Base-by-base conservation (phyloP, 2,797 vertebrate genomes). In the Peromyscus nudipes region DNA sequence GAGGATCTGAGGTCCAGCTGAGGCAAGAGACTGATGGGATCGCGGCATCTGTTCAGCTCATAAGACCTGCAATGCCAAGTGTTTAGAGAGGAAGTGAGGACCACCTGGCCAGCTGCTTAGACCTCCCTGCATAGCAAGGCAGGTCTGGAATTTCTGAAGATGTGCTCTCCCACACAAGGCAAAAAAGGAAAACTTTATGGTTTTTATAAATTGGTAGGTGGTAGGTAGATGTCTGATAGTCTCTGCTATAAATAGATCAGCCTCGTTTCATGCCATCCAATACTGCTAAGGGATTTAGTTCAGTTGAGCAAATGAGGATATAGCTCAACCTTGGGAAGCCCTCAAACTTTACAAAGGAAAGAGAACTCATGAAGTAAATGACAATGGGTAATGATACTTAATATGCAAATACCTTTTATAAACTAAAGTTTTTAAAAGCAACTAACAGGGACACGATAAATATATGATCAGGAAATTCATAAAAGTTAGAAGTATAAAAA, bases 341-440 rank as follows among this genome's bases (percentile, higher is more conserved):
- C 17, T 85, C 21, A 89, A 69, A 49, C 43, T 86, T 94, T 79
- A 4, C 91, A 57, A 77, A 81, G 85, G 73, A 93, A 96, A 96
- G 57, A n/a, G 14, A 57, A 85, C 6, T 69, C 34, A 81, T 11
- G 29, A 82, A 7, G 87, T 64, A 87, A 90, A 96, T 80, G 46
- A 40, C 6, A 92, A 34, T 93, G 60, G 19, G 9, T 16, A 93
- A 37, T 84, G 71, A 81, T 37, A 49, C 7, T 95, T 87, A 65
- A 69, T 76, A 76, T 55, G 65, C 7, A 94, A 91, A 94, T 90
- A 55, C 1, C 1, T 55, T 81, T 94, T 77, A 55, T 46, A 89
- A 64, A 85, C 40, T 86, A 69, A 73, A 65, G 8, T 23, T 84
- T 49, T 90, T 37, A 55, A 85, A 64, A 93, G 29, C 8, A 69